A percentile compares a stretch with the other conserved stretches of the same genome.
Conservation (phyloP, 2,113 vertebrate species). For the Crotalus helleri region DNA sequence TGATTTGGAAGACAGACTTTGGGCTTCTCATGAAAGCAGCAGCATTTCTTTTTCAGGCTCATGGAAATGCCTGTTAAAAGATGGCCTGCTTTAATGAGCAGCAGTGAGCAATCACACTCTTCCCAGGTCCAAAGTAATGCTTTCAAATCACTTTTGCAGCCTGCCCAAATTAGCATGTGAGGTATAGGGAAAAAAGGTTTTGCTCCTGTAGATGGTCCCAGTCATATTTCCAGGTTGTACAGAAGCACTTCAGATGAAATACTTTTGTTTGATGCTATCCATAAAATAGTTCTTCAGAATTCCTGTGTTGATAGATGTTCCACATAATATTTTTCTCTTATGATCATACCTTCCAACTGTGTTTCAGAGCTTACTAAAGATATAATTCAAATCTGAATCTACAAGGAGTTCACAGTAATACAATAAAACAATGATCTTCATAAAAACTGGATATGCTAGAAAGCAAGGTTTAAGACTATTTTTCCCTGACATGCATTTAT, state of each 20-base stretch:
- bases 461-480: not conserved
- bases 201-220: not conserved
- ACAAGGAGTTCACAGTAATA: not conserved
- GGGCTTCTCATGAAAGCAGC: too few species aligned
- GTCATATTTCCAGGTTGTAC: not conserved
- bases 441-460: not conserved
- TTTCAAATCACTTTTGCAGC: not conserved
- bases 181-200: not conserved
- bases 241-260: not conserved
- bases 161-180: not conserved
- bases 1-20: not conserved
- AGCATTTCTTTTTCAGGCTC: not conserved
- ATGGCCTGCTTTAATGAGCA: not conserved
- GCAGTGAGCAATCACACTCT: not conserved
- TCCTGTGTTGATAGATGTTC: not conserved
- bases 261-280: not conserved
- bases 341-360: not conserved
- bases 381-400: not conserved
- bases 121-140: not conserved
- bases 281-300: not conserved
- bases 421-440: not conserved
- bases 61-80: not conserved
- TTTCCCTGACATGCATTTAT: not conserved
- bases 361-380: not conserved
- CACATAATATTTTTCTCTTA: not conserved